Conservation (phyloP, 2,113 vertebrate genomes). For the Elanoides forficatus region DNA sequence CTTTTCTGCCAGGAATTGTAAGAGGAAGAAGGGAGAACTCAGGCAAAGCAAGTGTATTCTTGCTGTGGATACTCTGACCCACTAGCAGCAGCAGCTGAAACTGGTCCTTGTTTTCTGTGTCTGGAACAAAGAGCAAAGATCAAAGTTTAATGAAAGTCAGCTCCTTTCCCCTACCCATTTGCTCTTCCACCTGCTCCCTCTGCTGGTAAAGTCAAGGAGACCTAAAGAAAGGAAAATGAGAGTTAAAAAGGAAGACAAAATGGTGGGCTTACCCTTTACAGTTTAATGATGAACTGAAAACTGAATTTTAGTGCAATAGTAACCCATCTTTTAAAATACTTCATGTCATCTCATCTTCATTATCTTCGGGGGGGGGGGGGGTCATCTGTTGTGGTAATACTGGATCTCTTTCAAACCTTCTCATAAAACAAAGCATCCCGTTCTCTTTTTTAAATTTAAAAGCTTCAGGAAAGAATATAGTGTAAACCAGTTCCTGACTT, state of each 20-base stretch:
- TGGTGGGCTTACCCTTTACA: neutral
- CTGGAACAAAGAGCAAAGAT: slow-evolving; percentile 11
- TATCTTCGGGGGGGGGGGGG: neutral
- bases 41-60: neutral
- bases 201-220: slow-evolving; percentile 26
- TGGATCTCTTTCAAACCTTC: neutral
- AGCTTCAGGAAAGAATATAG: neutral
- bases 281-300: neutral
- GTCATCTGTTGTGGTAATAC: neutral
- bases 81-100: neutral
- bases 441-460: neutral
- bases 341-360: neutral
- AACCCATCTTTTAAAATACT: neutral
- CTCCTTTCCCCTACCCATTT: neutral
- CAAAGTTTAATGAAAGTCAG: neutral
- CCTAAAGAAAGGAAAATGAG: neutral
- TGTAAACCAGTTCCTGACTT: neutral
- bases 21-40: neutral
- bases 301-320: neutral
- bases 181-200: slow-evolving; percentile 54
- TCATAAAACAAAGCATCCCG: neutral
- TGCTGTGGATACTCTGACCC: neutral
- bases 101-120: neutral
- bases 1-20: neutral
- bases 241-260: slow-evolving; percentile 1